A percentile compares a stretch with the other conserved stretches of the same genome.
phyloP scores from a whole-genome alignment of 2,797 vertebrate genomes.

The Thamnophis elegans region DNA sequence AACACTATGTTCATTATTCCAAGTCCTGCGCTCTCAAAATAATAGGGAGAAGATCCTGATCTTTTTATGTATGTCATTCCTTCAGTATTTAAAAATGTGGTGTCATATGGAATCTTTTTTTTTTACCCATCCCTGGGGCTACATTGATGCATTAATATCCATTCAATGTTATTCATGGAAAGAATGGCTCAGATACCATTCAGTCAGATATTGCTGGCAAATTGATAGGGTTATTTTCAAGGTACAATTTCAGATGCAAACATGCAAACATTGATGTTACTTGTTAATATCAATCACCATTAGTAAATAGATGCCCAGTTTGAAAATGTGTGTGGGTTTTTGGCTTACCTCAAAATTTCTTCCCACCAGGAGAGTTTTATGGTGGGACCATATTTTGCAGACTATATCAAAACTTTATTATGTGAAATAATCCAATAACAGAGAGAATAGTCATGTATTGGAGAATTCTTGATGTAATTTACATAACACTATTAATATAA shows the following conservation, averaged over 20 bases:
- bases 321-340: background rate
- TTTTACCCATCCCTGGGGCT: background rate
- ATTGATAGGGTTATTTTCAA: background rate
- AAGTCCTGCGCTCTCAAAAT: background rate
- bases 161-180: background rate
- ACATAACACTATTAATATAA: slow-evolving; percentile 35
- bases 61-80: background rate
- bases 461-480: slow-evolving; percentile 32
- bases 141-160: background rate
- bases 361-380: background rate
- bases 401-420: slow-evolving; percentile 24
- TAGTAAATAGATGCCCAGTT: background rate
- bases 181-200: background rate
- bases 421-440: slow-evolving; percentile 31
- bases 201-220: background rate
- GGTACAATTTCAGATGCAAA: background rate
- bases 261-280: background rate
- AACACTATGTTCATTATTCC: background rate
- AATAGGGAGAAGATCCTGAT: background rate
- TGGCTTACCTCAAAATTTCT: background rate
- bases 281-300: background rate
- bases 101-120: background rate
- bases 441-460: slow-evolving; percentile 2
- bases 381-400: background rate
- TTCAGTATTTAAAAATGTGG: background rate